Evolutionary conservation across 2,113 vertebrate species (phyloP).

Genomic region (Pimephales promelas): DNA sequence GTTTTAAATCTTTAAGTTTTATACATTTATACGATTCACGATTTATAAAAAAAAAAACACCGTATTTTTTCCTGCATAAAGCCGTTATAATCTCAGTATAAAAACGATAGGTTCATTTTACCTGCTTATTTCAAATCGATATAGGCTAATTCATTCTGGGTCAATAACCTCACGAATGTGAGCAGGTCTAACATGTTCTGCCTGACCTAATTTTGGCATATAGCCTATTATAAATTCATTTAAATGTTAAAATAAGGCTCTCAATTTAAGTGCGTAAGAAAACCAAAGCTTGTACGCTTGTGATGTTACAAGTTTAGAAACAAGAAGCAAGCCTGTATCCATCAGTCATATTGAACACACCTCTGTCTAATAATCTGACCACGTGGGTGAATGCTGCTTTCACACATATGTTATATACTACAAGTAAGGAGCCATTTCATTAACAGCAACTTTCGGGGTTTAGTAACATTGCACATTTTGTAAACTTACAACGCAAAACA

Average conservation of each 20-base stretch:
- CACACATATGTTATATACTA: background rate
- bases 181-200: background rate
- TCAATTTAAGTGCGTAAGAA: background rate
- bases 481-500: background rate
- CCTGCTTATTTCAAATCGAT: background rate
- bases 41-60: no score
- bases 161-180: background rate
- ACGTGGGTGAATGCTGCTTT: background rate
- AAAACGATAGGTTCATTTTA: background rate
- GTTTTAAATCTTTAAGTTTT: no score
- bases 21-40: no score
- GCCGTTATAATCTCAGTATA: background rate
- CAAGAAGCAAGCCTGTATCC: background rate
- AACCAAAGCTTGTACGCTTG: background rate
- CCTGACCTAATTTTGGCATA: background rate
- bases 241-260: background rate
- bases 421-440: background rate
- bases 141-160: background rate
- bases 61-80: background rate
- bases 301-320: background rate
- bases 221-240: background rate
- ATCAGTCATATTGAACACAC: background rate
- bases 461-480: background rate
- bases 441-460: background rate
- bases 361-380: background rate